phyloP scores from a whole-genome alignment of 1,140 invertebrate genomes.

The Probaryconus sp. region DNA sequence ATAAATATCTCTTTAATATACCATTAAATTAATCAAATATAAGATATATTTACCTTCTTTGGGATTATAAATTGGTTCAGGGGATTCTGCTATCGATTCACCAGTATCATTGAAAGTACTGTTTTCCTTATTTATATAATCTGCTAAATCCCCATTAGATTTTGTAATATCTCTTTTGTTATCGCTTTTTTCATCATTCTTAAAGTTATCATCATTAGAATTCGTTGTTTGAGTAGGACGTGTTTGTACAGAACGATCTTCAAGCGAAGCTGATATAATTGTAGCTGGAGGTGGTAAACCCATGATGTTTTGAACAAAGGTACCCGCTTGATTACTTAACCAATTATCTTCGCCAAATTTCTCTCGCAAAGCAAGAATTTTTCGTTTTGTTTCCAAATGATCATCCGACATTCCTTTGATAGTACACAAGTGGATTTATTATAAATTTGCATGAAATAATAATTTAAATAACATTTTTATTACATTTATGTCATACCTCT shows the following conservation, averaged over 20 bases:
- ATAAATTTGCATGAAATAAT: neutral
- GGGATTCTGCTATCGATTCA: conserved; percentile 11
- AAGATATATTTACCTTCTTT: conserved; percentile 65
- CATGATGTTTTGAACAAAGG: conserved; percentile 79
- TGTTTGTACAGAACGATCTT: conserved; percentile 10
- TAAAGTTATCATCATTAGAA: neutral
- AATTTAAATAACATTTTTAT: conserved; percentile 1
- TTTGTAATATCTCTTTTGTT: neutral
- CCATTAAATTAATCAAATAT: conserved; percentile 4
- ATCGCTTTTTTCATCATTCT: conserved; percentile 1
- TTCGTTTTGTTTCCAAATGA: conserved; percentile 81
- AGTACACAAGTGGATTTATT: too few relatives aligned
- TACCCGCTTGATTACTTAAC: conserved; percentile 79
- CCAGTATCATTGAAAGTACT: conserved; percentile 9
- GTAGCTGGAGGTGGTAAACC: conserved; percentile 70
- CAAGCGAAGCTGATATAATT: conserved; percentile 27
- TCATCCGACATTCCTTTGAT: conserved; percentile 69
- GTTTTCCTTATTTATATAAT: neutral
- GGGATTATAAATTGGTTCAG: conserved; percentile 62
- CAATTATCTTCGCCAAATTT: conserved; percentile 81
- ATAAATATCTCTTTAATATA: conserved; percentile 13
- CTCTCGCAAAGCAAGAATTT: conserved; percentile 80
- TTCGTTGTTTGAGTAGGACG: conserved; percentile 13
- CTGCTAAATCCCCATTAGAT: conserved; percentile 3
- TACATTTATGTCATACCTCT: conserved; percentile 30